Base-by-base conservation (phyloP, 2,797 vertebrate species). In the Prionace glauca region DNA sequence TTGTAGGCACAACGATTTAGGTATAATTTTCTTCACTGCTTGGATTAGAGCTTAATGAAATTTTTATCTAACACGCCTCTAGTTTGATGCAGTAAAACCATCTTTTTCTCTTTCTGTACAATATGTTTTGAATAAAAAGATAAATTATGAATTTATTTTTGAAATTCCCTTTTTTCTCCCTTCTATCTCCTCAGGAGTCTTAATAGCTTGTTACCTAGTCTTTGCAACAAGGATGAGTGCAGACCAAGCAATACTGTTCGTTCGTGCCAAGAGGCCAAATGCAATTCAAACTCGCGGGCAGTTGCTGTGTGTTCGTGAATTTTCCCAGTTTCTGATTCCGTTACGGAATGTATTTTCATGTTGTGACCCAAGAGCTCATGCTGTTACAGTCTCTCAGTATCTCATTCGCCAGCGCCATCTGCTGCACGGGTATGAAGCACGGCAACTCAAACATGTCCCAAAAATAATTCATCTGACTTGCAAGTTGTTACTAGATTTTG, bases 221-320 rank as follows among this genome's bases (percentile, higher is more conserved):
- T 99, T 99, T 97, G 99, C 98, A 1, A 98, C 98, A 56, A 97
- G 99, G 95, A 99, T 99, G 99, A 99, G 97, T 0, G 99, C 99
- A 29, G 99, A 99, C 96, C 99, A 99, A 96, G 99, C 99, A 24
- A 99, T 99, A 96, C 97, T 99, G 96, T 99, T 98, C 96, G 98
- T 99, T 67, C 97, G 99, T 94, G 98, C 99, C 71, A 99, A 99
- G 96, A 98, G 99, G 95, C 98, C 98, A 74, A 99, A 99, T 96
- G 99, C 99, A 86, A 99, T 99, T 96, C 99, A 99, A 97, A 99
- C 99, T 0, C 97, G 99, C 96, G 99, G 99, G 86, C 99, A 99
- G 97, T 96, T 99, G 69, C 96, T 99, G 22, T 99, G 99, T 5
- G 97, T 99, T 60, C 97, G 98, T 94, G 99, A 99, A 96, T 99